Conservation (phyloP, 2,113 vertebrate genomes). For the Nothobranchius furzeri region DNA sequence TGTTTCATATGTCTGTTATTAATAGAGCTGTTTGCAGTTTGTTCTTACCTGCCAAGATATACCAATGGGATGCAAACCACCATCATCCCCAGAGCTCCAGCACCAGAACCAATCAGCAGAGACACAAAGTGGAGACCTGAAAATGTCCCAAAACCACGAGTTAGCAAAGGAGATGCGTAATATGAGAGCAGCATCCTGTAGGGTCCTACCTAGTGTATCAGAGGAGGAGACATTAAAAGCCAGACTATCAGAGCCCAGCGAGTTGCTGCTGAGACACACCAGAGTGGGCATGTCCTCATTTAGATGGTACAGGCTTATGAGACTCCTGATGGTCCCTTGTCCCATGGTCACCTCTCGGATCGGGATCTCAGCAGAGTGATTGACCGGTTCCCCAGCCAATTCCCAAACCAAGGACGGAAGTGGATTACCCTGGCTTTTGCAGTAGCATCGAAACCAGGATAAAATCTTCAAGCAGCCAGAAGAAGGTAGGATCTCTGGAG, state of each 20-base stretch:
- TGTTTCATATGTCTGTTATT: neutral
- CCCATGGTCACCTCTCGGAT: constrained; percentile 44
- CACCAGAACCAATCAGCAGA: constrained; percentile 54
- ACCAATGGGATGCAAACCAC: constrained; percentile 53
- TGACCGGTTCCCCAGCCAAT: constrained; percentile 54
- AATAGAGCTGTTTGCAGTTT: neutral
- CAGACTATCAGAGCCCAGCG: constrained; percentile 46
- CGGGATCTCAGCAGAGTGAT: constrained; percentile 42
- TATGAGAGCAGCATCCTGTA: neutral
- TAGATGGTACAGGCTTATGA: constrained; percentile 46
- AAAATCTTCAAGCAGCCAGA: constrained; percentile 54
- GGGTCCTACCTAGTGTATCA: constrained; percentile 40
- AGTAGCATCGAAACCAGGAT: constrained; percentile 53
- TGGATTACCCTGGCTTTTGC: constrained; percentile 73
- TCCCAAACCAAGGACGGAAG: constrained; percentile 66
- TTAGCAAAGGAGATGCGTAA: neutral
- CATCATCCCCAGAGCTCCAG: constrained; percentile 57
- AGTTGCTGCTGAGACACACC: constrained; percentile 65
- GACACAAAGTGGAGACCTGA: constrained; percentile 45
- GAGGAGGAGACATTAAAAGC: constrained; percentile 52
- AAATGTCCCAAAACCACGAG: constrained; percentile 10
- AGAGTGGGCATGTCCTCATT: constrained; percentile 37
- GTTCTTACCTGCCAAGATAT: constrained; percentile 50
- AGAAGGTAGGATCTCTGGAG: constrained; percentile 63
- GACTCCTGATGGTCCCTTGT: constrained; percentile 13